Evolutionary conservation across 2,888 invertebrate genomes (phyloP), one percentile per base, ranked within the genome.

Genomic region (Melieria omissa): DNA sequence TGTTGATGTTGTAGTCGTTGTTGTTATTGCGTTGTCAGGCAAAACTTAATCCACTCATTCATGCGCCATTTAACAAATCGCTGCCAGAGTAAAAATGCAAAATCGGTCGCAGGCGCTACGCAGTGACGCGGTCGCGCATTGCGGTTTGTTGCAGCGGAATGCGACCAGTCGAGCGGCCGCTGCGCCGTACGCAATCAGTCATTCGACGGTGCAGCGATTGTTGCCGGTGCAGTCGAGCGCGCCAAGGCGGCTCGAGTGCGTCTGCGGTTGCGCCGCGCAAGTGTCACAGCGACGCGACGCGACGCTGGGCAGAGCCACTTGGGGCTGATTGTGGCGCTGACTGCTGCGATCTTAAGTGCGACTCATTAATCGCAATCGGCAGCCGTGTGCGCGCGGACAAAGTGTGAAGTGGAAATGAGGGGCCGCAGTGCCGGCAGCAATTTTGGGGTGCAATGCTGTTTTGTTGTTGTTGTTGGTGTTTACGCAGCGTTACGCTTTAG

Each of bases 301-400:
- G 46, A 55, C 44, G 44, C 5, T 14, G 8, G 42, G 41, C 63
- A 5, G 4, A 42, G 45, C 71, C 54, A 65, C 60, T 71, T 71
- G 61, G 65, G 71, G 54, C 63, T 71, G 71, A 65, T 71, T 71
- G 61, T 71, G 60, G 71, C 60, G 71, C 60, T 71, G 71, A 65
- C 71, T 65, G 60, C 65, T 44, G 71, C 52, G 42, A 72, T 80
- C 80, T 83, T 83, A 85, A 81, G 81, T 82, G 76, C 80, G 76
- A 77, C 80, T 83, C 85, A 84, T 84, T 85, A 85, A 84, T 84
- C 82, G 83, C 80, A 84, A 84, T 84, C 84, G 83, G 77, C 78
- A 77, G 42, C 55, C 4, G 8, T 29, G 57, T 60, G 10, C 60
- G 63, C 71, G 12, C 12, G 12, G 49, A 49, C 12, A 10, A 10